Percentiles rank a stretch among this genome's conserved stretches.
phyloP scores from a whole-genome alignment of 2,113 vertebrate species.

The Connochaetes taurinus region DNA sequence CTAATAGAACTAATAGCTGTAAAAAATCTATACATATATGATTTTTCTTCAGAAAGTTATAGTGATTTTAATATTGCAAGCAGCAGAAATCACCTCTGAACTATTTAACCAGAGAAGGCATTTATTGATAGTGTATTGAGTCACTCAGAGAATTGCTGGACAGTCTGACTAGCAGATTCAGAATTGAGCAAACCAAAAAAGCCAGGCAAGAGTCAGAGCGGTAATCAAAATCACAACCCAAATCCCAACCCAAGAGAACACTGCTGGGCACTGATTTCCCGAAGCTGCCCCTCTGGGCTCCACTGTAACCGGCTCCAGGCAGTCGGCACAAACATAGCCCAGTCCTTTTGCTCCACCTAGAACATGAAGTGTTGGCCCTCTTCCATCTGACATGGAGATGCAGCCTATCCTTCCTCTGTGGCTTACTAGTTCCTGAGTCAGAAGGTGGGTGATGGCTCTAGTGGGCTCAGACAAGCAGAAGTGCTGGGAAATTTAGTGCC shows the following conservation, averaged over 20 bases:
- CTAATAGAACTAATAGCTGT: neutral
- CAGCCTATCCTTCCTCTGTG: neutral
- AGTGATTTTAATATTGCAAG: neutral
- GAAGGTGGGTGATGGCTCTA: neutral
- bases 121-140: neutral
- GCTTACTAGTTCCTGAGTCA: neutral
- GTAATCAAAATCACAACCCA: neutral
- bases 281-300: neutral
- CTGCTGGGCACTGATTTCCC: neutral
- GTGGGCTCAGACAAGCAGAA: neutral
- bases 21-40: neutral
- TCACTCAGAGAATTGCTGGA: neutral
- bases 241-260: neutral
- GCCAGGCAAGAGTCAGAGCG: neutral
- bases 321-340: too few species aligned
- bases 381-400: neutral
- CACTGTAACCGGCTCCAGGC: accelerated
- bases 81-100: neutral
- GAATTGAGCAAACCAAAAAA: neutral
- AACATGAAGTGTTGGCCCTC: neutral
- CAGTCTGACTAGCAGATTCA: neutral
- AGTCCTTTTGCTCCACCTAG: neutral
- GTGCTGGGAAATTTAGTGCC: neutral
- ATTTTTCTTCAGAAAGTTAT: neutral
- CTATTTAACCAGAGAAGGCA: neutral